Evolutionary conservation across 2,888 invertebrate genomes (phyloP).

Genomic region (Zaprionus lineosus): DNA sequence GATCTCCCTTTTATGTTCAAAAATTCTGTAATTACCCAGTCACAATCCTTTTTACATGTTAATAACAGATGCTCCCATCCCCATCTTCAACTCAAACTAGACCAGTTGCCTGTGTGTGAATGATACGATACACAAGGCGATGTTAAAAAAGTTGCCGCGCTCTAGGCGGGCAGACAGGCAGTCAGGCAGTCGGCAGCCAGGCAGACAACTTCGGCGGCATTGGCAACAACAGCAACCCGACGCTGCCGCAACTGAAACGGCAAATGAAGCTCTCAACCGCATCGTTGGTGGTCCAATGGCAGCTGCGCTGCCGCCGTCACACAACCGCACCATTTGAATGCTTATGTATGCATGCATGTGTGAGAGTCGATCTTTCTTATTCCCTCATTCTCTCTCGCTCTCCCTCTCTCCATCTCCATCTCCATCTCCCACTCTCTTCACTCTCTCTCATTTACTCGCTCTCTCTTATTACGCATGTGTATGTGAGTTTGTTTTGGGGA

Average conservation of each 20-base stretch:
- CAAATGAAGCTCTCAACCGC: constrained; percentile 74
- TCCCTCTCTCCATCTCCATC: constrained; percentile 19
- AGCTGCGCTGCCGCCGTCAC: constrained; percentile 64
- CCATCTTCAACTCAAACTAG: constrained; percentile 43
- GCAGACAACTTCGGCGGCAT: constrained; percentile 7
- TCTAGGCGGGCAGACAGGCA: constrained; percentile 36
- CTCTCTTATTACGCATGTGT: constrained; percentile 13
- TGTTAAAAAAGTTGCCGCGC: constrained; percentile 48
- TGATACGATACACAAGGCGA: constrained; percentile 47
- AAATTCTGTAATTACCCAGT: constrained; percentile 22
- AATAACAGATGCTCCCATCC: constrained; percentile 45
- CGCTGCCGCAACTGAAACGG: constrained; percentile 67
- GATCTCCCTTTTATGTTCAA: not conserved
- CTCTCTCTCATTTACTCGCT: constrained; percentile 15
- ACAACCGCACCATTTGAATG: constrained; percentile 64
- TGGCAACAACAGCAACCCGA: constrained; percentile 45
- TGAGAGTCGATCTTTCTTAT: too few relatives aligned
- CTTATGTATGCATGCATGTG: constrained; percentile 31
- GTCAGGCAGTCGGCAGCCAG: constrained; percentile 27
- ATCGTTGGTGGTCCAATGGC: constrained; percentile 76
- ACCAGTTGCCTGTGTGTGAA: constrained; percentile 48
- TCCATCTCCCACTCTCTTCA: too few relatives aligned
- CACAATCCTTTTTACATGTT: constrained; percentile 14
- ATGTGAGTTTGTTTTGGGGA: constrained; percentile 49
- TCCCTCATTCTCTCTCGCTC: too few relatives aligned